A percentile compares a stretch with the other conserved stretches of the same genome.
These are phyloP conservation scores for Frankliniella intonsa DNA, from an alignment of 2,888 invertebrate genomes.

Conservation along the genomic window DNA sequence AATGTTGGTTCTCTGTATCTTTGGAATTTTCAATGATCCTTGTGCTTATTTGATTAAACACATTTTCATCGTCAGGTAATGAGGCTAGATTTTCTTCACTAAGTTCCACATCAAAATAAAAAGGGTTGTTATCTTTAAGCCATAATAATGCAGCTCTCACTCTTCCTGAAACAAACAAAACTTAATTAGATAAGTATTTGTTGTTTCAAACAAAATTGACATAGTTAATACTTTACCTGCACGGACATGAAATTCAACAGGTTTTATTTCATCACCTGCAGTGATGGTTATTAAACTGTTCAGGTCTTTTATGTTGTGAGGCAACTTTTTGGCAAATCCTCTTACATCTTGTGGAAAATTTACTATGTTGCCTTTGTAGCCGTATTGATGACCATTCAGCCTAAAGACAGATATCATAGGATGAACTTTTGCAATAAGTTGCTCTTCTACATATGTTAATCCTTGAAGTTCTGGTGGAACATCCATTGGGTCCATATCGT, in stretches of 20 bases:
- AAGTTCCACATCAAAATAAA: not conserved
- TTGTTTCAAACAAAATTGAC: too few species aligned
- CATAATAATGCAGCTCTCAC: not conserved
- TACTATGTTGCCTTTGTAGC: not conserved
- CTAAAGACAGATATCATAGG: not conserved
- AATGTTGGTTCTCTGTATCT: not conserved
- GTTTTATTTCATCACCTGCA: not conserved
- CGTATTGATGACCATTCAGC: not conserved
- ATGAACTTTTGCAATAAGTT: not conserved
- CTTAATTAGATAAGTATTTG: not conserved
- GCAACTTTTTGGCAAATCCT: not conserved
- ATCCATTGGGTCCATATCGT: not conserved
- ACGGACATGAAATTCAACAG: not conserved
- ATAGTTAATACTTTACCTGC: too few species aligned
- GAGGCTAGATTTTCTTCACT: not conserved
- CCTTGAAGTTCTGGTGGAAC: not conserved
- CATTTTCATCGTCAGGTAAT: not conserved
- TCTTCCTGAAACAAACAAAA: not conserved
- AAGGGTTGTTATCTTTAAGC: constrained; percentile 11
- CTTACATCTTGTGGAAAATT: not conserved
- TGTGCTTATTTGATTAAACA: not conserved
- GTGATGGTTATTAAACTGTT: not conserved
- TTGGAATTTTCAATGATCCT: not conserved
- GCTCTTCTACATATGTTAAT: not conserved
- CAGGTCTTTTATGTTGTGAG: not conserved